Base-by-base conservation (phyloP, 2,888 invertebrate genomes). In the Idaea aversata region DNA sequence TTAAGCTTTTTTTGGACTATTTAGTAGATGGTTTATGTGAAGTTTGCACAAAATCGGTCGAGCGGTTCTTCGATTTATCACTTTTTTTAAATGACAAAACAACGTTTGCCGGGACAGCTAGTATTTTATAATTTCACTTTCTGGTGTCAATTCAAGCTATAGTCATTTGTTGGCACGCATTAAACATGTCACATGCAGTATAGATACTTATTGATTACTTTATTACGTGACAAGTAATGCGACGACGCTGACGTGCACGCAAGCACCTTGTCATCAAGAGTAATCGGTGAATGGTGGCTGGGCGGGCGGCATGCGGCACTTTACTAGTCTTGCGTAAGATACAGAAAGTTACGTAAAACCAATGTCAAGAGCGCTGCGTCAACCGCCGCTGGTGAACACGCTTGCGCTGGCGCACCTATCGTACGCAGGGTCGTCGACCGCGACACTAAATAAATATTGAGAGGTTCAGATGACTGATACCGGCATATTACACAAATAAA, bases 351-450 rank as follows among this genome's bases (percentile, higher is more conserved):
- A 85, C 83, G 85, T 79, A 85, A 84, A 83, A 73, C 80, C 91
- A 91, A 90, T 90, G 91, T 91, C 91, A 91, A 90, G 91, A 89
- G 70, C 89, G 80, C 77, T 75, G 78, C 81, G 83, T 80, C 81
- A 77, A 79, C 77, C 62, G 57, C 68, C 59, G 67, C 64, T 71
- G 64, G 72, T 68, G 67, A 70, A 67, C 68, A 67, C 63, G 63
- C 62, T 63, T 63, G 63, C 64, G 68, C 68, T 65, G 66, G 65
- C 63, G 63, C 65, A 34, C 59, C 62, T 63, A 67, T n/a, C 62
- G 47, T 13, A 61, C 61, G 59, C 59, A 67, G 75, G 82, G 84
- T 88, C 86, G 76, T 78, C 73, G 86, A 82, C 87, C 90, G 84
- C 79, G 78, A 80, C 80, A 83, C 77, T 84, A 84, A 86, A 86